These are phyloP conservation scores for Urocitellus parryii DNA, from an alignment of 2,113 vertebrate species.

Conservation along the genomic window DNA sequence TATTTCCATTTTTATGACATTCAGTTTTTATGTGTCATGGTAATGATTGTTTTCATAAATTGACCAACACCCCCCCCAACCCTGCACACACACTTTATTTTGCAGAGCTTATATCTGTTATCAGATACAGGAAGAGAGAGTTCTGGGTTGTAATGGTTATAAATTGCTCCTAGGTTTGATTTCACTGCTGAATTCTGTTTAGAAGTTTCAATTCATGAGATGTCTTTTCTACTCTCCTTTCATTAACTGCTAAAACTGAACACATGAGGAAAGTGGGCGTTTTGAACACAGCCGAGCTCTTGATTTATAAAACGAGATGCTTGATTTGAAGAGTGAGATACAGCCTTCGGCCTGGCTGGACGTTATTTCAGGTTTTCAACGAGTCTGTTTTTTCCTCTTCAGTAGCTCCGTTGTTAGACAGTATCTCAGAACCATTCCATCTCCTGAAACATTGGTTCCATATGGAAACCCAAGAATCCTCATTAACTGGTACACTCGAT, in stretches of 20 bases:
- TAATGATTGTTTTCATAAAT: constrained; percentile 59
- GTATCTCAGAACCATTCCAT: not conserved
- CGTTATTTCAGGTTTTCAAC: constrained; percentile 6
- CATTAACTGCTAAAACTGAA: constrained; percentile 31
- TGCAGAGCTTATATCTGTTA: not conserved
- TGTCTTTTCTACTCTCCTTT: constrained; percentile 33
- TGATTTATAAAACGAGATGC: constrained; percentile 16
- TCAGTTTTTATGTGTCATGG: constrained; percentile 33
- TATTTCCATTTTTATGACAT: constrained; percentile 56
- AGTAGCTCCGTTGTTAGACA: not conserved
- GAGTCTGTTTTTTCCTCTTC: not conserved
- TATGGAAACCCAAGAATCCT: not conserved
- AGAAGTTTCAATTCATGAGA: constrained; percentile 12
- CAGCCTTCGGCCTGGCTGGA: not conserved
- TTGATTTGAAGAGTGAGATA: constrained; percentile 21
- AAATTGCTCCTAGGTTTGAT: constrained; percentile 46
- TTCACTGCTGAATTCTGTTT: constrained; percentile 54
- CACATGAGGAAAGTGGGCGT: not conserved
- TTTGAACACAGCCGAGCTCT: constrained; percentile 29
- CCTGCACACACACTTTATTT: not conserved
- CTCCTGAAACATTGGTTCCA: not conserved
- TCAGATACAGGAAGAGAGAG: not conserved
- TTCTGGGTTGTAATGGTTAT: constrained; percentile 20
- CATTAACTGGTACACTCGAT: constrained; percentile 7
- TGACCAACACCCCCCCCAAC: not conserved